Evolutionary conservation across 2,113 vertebrate genomes (phyloP), one percentile per base, ranked within the genome.

Genomic region (Eidolon helvum): DNA sequence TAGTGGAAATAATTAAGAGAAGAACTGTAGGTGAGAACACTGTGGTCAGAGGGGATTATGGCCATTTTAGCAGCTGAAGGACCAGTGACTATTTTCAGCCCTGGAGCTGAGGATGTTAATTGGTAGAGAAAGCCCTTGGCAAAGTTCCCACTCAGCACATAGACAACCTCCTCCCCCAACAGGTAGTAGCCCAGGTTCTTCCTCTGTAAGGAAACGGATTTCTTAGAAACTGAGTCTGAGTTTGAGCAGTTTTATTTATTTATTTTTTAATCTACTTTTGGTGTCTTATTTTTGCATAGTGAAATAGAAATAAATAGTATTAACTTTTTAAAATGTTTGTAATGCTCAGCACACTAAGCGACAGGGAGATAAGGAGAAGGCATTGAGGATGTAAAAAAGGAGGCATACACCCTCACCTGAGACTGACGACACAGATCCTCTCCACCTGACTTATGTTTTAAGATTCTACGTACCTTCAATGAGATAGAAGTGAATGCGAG

Each of bases 231-330:
- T 33, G 68, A 57, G 14, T n/a, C 84, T 35, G 43, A 80, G 14
- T 87, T 92, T 68, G 38, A 68, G 85, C 24, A 40, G 14, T 55
- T 82, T 66, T 79, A 8, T n/a, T 72, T 89, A 61, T 40, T 40
- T 43, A 28, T 61, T 19, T 95, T 40, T 24, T 12, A 65, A 63
- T 43, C 66, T 75, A 16, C 22, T 95, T 94, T 35, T 22, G 19
- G 57, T 50, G 68, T 14, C 24, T 95, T 94, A 69, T 61, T 88
- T 96, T 92, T 85, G 63, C 82, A 89, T 82, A 18, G 18, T 55
- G 71, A 90, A 35, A 79, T 43, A 72, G 77, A 80, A 94, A 48
- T 85, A 68, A 89, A 11, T 59, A 59, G 57, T 24, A 59, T 26
- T 59, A 24, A 55, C 24, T 78, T 96, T 69, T 69, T 28, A 43